Evolutionary conservation across 23 tunicate species (phyloP).

Genomic region (Trididemnum nubilum): DNA sequence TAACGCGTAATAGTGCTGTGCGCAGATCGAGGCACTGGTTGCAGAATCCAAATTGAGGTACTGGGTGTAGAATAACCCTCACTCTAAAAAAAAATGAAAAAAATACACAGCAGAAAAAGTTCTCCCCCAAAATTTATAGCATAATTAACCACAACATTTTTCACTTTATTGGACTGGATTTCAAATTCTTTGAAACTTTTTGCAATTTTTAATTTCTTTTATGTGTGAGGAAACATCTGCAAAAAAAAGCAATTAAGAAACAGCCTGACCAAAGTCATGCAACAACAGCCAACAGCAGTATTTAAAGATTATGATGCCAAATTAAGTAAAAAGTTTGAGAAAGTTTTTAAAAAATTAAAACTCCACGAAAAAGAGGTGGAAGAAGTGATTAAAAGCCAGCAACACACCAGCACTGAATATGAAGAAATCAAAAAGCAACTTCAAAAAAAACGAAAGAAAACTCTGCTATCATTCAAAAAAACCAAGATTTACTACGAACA

Average conservation of each 20-base stretch:
- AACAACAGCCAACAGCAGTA: neutral
- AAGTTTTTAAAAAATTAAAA: neutral
- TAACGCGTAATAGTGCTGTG: no score
- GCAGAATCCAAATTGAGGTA: no score
- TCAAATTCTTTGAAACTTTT: no score
- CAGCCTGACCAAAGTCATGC: neutral
- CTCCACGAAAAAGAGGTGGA: neutral
- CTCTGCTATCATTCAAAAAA: neutral
- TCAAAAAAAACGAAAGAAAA: neutral
- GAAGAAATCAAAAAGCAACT: neutral
- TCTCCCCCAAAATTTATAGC: no score
- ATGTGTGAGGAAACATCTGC: no score
- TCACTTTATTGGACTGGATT: no score
- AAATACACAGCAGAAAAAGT: no score
- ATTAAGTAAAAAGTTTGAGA: neutral
- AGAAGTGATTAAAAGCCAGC: neutral
- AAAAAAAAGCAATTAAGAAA: neutral
- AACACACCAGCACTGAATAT: neutral
- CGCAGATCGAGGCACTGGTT: no score
- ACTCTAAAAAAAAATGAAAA: no score
- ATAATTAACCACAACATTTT: no score
- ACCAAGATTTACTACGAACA: neutral
- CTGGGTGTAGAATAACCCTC: no score
- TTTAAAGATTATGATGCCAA: neutral
- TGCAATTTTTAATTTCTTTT: no score